Conservation (phyloP, 1,140 invertebrate species). For the Ostrea edulis region DNA sequence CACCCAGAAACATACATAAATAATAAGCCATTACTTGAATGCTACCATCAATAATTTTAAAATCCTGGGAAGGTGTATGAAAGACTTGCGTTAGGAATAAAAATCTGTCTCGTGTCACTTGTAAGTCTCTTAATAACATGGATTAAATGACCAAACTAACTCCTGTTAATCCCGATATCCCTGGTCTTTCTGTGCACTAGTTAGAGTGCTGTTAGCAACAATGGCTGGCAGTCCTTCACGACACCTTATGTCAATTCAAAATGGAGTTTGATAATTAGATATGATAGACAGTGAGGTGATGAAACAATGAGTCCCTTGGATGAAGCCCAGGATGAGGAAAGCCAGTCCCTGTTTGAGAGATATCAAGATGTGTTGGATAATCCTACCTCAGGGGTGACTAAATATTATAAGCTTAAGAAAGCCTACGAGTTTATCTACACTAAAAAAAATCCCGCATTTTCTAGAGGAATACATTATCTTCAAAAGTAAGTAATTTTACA, state of each 20-base stretch:
- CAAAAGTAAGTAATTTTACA: constrained; percentile 15
- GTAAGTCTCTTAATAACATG: not conserved
- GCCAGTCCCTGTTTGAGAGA: not conserved
- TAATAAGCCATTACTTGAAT: too few relatives aligned
- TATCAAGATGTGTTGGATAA: constrained; percentile 30
- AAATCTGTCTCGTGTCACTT: not conserved
- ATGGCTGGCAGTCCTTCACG: not conserved
- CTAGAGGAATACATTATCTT: constrained; percentile 32
- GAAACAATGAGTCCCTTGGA: not conserved
- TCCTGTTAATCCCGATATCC: constrained; percentile 9
- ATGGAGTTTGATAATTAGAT: not conserved
- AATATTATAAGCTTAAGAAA: constrained; percentile 35
- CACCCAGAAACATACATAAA: too few relatives aligned
- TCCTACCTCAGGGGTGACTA: not conserved
- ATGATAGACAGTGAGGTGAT: not conserved
- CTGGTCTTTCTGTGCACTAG: not conserved
- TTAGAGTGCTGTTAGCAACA: constrained; percentile 7
- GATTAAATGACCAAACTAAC: not conserved
- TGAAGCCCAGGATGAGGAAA: not conserved
- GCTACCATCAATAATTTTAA: not conserved
- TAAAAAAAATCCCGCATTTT: not conserved
- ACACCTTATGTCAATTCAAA: not conserved
- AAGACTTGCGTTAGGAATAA: not conserved
- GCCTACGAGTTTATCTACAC: constrained; percentile 2
- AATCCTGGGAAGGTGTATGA: not conserved